These are phyloP conservation scores for Steinernema carpocapsae DNA, from an alignment of 2,888 invertebrate species.

Conservation along the genomic window DNA sequence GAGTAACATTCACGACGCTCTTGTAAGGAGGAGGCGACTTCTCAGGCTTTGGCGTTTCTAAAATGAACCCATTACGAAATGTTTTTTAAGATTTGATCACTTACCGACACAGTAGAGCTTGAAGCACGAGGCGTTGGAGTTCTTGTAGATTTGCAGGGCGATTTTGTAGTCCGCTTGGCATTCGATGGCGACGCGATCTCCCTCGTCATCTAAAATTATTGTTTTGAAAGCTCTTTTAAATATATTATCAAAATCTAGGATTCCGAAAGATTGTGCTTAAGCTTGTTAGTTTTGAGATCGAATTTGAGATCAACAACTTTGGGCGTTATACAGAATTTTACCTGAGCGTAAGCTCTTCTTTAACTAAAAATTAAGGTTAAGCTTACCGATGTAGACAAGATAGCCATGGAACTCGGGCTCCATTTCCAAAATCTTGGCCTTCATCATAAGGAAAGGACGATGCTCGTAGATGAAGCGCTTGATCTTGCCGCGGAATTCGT, in stretches of 20 bases:
- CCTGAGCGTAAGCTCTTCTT: no score
- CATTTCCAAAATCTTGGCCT: neutral
- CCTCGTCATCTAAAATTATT: constrained; percentile 9
- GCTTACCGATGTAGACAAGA: constrained; percentile 6
- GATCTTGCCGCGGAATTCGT: constrained; percentile 9
- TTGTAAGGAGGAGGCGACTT: neutral
- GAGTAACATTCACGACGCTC: constrained; percentile 2
- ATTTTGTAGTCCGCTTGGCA: neutral
- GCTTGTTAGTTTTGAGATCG: neutral
- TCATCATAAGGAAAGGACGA: neutral
- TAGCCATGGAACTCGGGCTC: constrained; percentile 13
- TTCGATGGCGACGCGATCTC: constrained; percentile 3
- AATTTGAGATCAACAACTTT: neutral
- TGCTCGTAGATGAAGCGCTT: neutral
- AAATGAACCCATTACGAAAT: neutral
- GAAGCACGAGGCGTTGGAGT: neutral
- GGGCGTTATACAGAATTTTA: no score
- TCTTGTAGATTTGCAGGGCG: neutral
- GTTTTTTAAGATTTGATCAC: neutral
- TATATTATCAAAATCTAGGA: neutral
- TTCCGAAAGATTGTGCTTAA: neutral
- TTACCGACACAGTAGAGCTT: constrained; percentile 18
- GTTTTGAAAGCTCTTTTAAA: neutral
- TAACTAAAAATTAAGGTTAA: neutral
- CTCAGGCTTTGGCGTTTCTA: neutral